phyloP scores from a whole-genome alignment of 2,113 vertebrate genomes.

The Hymenochirus boettgeri region DNA sequence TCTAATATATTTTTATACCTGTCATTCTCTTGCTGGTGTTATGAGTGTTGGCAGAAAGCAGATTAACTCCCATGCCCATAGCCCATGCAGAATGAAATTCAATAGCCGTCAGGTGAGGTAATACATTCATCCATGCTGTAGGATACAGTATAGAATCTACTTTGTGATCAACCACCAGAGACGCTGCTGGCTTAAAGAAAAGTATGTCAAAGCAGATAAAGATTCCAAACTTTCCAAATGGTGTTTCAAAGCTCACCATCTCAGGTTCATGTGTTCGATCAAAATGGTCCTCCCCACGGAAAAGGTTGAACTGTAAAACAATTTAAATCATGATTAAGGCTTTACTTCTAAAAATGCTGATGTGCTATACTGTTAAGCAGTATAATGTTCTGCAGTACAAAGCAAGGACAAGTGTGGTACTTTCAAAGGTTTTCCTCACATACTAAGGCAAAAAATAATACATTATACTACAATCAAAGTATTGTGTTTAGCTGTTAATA shows the following conservation, averaged over 20 bases:
- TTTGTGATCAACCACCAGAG: constrained; percentile 57
- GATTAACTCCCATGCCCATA: constrained; percentile 60
- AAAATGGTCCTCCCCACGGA: constrained; percentile 66
- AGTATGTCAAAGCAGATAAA: constrained; percentile 77
- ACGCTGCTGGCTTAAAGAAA: constrained; percentile 58
- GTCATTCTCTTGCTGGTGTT: constrained; percentile 59
- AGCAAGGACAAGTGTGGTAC: too few species aligned
- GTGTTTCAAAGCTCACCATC: constrained; percentile 65
- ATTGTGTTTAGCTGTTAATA: too few species aligned
- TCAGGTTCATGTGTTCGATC: constrained; percentile 62
- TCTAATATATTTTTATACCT: constrained; percentile 44
- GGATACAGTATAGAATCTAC: constrained; percentile 53
- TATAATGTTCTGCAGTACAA: too few species aligned
- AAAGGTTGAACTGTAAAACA: constrained; percentile 69
- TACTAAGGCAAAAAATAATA: too few species aligned
- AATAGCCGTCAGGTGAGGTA: constrained; percentile 40
- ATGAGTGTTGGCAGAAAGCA: constrained; percentile 70
- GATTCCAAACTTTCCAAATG: constrained; percentile 74
- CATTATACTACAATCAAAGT: too few species aligned
- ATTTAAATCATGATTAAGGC: neutral
- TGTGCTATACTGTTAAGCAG: too few species aligned
- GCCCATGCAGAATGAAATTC: constrained; percentile 62
- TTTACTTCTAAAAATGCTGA: too few species aligned
- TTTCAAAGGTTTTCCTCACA: too few species aligned
- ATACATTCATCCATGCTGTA: constrained; percentile 41